Evolutionary conservation across 1,140 invertebrate genomes (phyloP), one percentile per base, ranked within the genome.

Genomic region (Sitobion miscanthi): DNA sequence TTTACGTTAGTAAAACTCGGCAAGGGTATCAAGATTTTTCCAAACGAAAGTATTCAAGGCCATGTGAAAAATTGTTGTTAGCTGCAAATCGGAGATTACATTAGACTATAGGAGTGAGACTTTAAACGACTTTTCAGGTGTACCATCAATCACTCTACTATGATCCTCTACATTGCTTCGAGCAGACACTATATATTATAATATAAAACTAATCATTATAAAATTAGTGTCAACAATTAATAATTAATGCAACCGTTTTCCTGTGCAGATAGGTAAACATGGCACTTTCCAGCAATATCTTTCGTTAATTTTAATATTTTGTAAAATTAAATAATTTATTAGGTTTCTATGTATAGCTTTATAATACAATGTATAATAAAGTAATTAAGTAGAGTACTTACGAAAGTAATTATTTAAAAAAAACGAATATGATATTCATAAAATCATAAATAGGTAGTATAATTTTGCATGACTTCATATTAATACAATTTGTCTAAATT

Each of bases 51-150:
- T 91, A 30, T 91, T 91, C 25, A 45, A 62, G 11, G 42, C 25
- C 38, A 54, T 3, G 21, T 91, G 49, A 77, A 91, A 91, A 91
- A 42, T 91, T 42, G 54, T 47, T n/a, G 52, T 69, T 45, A 54
- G 88, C 54, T 38, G 38, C 89, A 90, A 90, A 90, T 90, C 54
- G 21, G 89, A 62, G 54, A 69, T 91, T 91, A 77, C 42, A 91
- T 90, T 91, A 47, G 1, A 47, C 42, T 21, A 30, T 54, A 89
- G n/a, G 2, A 49, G 57, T 77, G 35, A 9, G 14, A 91, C 45
- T 69, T 69, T 91, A 45, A 77, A 35, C 42, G 90, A 91, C 54
- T 91, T 62, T 91, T 91, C 90, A 91, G 38, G 90, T 69, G 54
- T 77, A 42, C n/a, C 57, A 91, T 91, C 90, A 45, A 91, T 91